These are phyloP conservation scores for Nasonia oneida DNA, from an alignment of 2,888 invertebrate genomes.

Conservation along the genomic window DNA sequence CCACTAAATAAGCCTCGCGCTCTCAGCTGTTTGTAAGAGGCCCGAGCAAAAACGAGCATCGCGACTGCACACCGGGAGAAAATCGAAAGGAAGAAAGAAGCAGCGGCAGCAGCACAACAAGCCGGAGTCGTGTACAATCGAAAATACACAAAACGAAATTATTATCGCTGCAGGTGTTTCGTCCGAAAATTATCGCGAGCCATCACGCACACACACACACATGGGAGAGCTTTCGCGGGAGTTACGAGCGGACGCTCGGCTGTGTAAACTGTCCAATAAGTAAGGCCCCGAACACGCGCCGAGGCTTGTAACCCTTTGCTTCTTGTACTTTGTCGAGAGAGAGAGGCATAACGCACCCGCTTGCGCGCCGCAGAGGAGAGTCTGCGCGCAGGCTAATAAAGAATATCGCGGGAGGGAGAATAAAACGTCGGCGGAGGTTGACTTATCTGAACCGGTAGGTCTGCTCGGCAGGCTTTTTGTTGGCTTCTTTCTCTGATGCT, in stretches of 20 bases:
- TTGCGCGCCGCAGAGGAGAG: conserved; percentile 36
- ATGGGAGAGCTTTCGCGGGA: conserved; percentile 21
- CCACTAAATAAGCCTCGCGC: conserved; percentile 3
- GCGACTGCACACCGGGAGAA: neutral
- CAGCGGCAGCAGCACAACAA: conserved; percentile 14
- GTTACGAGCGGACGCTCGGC: conserved; percentile 50
- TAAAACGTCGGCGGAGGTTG: conserved; percentile 72
- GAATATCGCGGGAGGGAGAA: conserved; percentile 71
- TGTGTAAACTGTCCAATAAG: conserved; percentile 78
- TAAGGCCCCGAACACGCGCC: conserved; percentile 74
- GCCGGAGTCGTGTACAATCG: conserved; percentile 44
- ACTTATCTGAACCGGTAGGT: conserved; percentile 73
- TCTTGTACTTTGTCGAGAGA: conserved; percentile 69
- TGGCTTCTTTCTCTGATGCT: neutral
- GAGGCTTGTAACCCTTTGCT: conserved; percentile 70
- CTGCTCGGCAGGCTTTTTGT: neutral
- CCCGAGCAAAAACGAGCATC: neutral
- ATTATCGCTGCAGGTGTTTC: conserved; percentile 62
- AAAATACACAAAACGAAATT: conserved; percentile 61
- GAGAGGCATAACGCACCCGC: conserved; percentile 42
- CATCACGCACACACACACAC: conserved; percentile 31
- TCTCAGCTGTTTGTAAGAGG: conserved; percentile 17
- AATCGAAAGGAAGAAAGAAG: neutral
- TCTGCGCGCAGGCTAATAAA: conserved; percentile 69
- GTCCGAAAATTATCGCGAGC: conserved; percentile 52